Base-by-base conservation (phyloP, 2,888 invertebrate genomes). In the Eumerus sabulonum region DNA sequence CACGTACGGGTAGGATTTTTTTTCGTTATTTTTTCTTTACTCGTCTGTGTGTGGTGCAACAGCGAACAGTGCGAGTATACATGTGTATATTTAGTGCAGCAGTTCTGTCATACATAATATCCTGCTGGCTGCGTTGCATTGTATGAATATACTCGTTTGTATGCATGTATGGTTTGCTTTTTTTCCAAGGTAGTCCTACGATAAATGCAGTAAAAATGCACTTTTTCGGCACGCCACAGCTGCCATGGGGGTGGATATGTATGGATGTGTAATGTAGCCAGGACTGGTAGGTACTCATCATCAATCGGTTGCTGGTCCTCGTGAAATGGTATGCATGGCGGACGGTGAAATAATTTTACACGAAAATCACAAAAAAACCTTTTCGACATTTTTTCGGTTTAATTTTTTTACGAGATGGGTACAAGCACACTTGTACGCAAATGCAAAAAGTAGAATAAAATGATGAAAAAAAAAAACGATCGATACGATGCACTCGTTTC, bases 401-500 rank as follows among this genome's bases (percentile, higher is more conserved):
- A 2, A 27, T 27, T 27, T 27, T 27, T 27, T 27, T 27, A 27
- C 35, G 44, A 72, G 63, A 57, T 64, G 63, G 71, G 56, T 54
- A 18, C 56, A 47, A 44, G 54, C 50, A 51, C 59, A 64, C 64
- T 72, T 72, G 64, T 72, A 72, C 64, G 64, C 66, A 63, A 72
- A 77, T 59, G 66, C 59, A 81, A 68, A 76, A 74, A 76, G 68
- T 81, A 2, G 7, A 27, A 27, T 4, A 27, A 27, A 27, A 27
- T 4, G 7, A 4, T 2, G 27, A 4, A 83, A 84, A 74, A 83
- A 86, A 86, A 86, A 86, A 85, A 84, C 87, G 87, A 87, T 87
- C 87, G 88, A 87, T 87, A 88, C 86, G 87, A 86, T 87, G 87
- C 87, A 87, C 87, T 87, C 87, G 87, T 88, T 87, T 87, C 86